These are phyloP conservation scores for Diloba caeruleocephala DNA, from an alignment of 2,888 invertebrate genomes.

Conservation along the genomic window DNA sequence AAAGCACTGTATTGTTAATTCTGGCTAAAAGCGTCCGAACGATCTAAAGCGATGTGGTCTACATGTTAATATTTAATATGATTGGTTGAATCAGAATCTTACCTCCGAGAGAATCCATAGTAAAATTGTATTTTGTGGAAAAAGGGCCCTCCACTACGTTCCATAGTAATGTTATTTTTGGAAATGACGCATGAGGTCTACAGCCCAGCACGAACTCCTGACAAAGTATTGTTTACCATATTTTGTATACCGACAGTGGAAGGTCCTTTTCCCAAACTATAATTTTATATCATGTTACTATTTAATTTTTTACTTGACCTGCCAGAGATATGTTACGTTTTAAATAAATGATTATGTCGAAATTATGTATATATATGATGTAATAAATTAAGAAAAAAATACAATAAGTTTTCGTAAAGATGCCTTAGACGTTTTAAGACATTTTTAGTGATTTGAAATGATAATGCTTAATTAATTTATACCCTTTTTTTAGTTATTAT, in stretches of 20 bases:
- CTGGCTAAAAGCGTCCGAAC: conserved; percentile 68
- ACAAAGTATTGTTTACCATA: conserved; percentile 7
- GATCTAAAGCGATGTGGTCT: conserved; percentile 59
- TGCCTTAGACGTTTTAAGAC: conserved; percentile 85
- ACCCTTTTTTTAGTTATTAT: conserved; percentile 61
- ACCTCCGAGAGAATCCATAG: conserved; percentile 43
- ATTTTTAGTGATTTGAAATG: conserved; percentile 71
- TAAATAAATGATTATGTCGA: conserved; percentile 84
- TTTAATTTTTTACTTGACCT: conserved; percentile 75
- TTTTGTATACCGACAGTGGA: conserved; percentile 9
- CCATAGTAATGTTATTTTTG: conserved; percentile 1
- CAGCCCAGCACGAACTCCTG: neutral
- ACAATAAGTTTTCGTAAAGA: conserved; percentile 87
- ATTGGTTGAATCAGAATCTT: conserved; percentile 53
- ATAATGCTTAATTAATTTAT: conserved; percentile 70
- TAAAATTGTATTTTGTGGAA: conserved; percentile 50
- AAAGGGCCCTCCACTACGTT: conserved; percentile 13
- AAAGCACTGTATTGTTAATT: conserved; percentile 72
- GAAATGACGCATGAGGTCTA: neutral
- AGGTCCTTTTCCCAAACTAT: conserved; percentile 38
- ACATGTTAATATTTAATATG: conserved; percentile 69
- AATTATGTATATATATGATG: conserved; percentile 88
- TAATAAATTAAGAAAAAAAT: conserved; percentile 87
- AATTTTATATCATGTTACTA: conserved; percentile 55
- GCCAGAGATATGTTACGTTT: conserved; percentile 83